phyloP scores from a whole-genome alignment of 2,797 vertebrate genomes.

The Brachyalestes nurse region DNA sequence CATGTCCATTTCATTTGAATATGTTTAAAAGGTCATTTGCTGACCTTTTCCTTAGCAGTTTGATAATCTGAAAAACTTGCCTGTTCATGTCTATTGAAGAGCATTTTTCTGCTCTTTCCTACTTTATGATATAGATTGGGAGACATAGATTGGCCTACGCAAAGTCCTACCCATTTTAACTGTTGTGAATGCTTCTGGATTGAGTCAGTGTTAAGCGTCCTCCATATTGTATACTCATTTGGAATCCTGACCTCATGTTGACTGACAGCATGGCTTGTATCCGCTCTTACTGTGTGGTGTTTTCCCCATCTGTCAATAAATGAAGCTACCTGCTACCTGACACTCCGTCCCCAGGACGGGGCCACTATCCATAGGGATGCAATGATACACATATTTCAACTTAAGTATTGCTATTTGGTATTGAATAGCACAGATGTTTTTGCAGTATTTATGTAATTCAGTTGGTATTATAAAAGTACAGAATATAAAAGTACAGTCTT shows the following conservation, averaged over 20 bases:
- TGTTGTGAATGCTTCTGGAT: not conserved
- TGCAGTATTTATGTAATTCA: too few relatives aligned
- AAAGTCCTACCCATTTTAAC: not conserved
- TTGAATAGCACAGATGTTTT: too few relatives aligned
- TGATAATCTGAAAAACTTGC: conserved; percentile 48
- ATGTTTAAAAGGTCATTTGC: conserved; percentile 58
- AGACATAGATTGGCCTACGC: conserved; percentile 29
- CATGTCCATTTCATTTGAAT: conserved; percentile 51
- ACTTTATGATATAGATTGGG: conserved; percentile 59
- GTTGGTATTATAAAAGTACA: too few relatives aligned
- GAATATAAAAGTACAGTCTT: too few relatives aligned
- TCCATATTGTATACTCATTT: not conserved
- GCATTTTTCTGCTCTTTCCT: too few relatives aligned
- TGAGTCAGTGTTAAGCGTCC: not conserved
- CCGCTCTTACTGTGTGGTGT: conserved; percentile 74
- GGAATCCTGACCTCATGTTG: conserved; percentile 56
- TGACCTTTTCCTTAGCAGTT: conserved; percentile 58
- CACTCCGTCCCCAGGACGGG: conserved; percentile 52
- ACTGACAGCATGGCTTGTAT: conserved; percentile 73
- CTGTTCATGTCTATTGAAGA: conserved; percentile 1
- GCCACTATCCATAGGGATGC: conserved; percentile 11
- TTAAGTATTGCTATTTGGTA: too few relatives aligned
- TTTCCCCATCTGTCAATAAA: conserved; percentile 83
- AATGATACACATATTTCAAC: not conserved
- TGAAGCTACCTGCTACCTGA: conserved; percentile 72